Percentiles rank a stretch among this genome's conserved stretches.
These are phyloP conservation scores for Meriones psammophilus DNA, from an alignment of 2,797 vertebrate genomes.

Conservation along the genomic window DNA sequence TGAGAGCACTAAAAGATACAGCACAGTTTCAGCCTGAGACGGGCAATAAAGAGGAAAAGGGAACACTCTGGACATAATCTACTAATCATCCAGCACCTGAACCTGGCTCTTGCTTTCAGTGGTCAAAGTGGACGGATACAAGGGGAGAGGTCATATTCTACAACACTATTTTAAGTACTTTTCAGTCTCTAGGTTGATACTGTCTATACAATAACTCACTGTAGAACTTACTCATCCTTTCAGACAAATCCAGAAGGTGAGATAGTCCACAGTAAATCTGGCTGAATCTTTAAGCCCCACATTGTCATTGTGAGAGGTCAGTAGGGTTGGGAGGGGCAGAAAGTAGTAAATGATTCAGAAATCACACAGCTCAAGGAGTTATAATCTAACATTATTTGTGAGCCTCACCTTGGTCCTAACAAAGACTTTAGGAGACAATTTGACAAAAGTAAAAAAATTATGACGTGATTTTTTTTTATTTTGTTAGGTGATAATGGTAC, in stretches of 20 bases:
- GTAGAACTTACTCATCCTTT: slow-evolving; percentile 7
- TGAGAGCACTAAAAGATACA: not conserved
- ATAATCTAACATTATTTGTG: not conserved
- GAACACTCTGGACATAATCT: not conserved
- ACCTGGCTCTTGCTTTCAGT: accelerated
- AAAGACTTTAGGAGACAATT: not conserved
- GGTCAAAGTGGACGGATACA: not conserved
- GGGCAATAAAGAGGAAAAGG: not conserved
- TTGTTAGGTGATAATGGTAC: not conserved
- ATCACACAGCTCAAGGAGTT: slow-evolving; percentile 1
- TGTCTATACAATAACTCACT: not conserved
- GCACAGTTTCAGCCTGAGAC: not conserved
- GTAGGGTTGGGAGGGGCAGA: not conserved
- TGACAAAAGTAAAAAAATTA: not conserved
- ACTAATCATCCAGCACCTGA: not conserved
- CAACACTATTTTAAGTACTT: not conserved
- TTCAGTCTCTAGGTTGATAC: not conserved
- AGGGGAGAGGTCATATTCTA: not conserved
- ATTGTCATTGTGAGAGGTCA: not conserved
- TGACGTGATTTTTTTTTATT: not conserved
- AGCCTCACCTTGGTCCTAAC: not conserved
- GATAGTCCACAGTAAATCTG: not conserved
- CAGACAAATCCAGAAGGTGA: not conserved
- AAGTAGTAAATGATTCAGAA: not conserved
- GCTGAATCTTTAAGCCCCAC: not conserved